A percentile compares a stretch with the other conserved stretches of the same genome.
These are phyloP conservation scores for Nerophis ophidion DNA, from an alignment of 2,113 vertebrate genomes.

Conservation along the genomic window DNA sequence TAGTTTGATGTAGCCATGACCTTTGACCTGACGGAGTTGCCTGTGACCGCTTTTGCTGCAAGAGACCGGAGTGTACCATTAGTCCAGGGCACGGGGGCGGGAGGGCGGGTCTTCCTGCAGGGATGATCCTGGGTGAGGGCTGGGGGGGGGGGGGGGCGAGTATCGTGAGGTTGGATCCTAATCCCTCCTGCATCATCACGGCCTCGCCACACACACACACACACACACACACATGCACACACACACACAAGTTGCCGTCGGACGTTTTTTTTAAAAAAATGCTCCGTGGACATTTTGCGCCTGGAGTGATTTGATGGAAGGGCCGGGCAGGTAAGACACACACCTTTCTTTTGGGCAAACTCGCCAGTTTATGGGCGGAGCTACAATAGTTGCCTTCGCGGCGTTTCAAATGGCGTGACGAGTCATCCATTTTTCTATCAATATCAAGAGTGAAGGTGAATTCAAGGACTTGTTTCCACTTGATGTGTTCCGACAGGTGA, in stretches of 20 bases:
- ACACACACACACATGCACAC: constrained; percentile 22
- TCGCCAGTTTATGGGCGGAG: too few relatives aligned
- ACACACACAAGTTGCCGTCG: constrained; percentile 60
- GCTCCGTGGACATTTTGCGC: constrained; percentile 40
- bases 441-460: too few relatives aligned
- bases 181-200: constrained; percentile 74
- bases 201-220: constrained; percentile 57
- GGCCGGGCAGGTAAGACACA: constrained; percentile 69
- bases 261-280: constrained; percentile 52
- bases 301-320: constrained; percentile 35
- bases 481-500: neutral
- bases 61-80: constrained; percentile 59
- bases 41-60: too few relatives aligned
- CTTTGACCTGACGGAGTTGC: constrained; percentile 23
- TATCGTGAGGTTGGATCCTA: constrained; percentile 73
- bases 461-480: too few relatives aligned
- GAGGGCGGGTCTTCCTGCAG: constrained; percentile 35
- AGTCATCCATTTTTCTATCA: too few relatives aligned
- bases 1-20: constrained; percentile 10
- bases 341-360: too few relatives aligned
- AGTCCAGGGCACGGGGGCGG: constrained; percentile 18
- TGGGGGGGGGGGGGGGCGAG: constrained; percentile 1
- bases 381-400: too few relatives aligned
- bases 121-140: constrained; percentile 66
- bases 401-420: too few relatives aligned